Evolutionary conservation across 2,797 vertebrate genomes (phyloP).

Genomic region (Lerista edwardsae): DNA sequence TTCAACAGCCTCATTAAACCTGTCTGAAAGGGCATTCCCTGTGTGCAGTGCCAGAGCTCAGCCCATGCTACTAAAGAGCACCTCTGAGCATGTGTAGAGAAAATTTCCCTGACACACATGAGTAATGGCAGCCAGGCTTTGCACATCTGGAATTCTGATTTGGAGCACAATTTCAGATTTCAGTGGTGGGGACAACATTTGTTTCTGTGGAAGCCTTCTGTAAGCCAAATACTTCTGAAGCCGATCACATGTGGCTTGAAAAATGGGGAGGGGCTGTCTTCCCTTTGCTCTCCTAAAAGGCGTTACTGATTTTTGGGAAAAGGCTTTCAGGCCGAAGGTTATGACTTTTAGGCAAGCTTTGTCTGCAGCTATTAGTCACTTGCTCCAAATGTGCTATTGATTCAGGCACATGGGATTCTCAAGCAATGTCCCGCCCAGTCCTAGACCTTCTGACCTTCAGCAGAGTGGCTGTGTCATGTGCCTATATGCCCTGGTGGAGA

Average conservation of each 20-base stretch:
- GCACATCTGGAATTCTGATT: not conserved
- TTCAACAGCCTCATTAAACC: not conserved
- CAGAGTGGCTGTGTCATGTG: too few species aligned
- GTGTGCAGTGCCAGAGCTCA: too few species aligned
- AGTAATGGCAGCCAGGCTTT: not conserved
- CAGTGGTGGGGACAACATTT: not conserved
- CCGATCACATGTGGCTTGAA: not conserved
- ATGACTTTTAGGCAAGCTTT: not conserved
- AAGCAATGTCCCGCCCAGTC: too few species aligned
- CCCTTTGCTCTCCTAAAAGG: not conserved
- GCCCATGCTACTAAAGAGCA: not conserved
- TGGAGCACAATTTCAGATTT: not conserved
- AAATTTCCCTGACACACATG: not conserved
- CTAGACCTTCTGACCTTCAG: too few species aligned
- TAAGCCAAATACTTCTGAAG: not conserved
- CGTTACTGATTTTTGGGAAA: not conserved
- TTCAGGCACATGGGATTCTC: not conserved
- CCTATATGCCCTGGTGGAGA: too few species aligned
- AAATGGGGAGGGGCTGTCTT: not conserved
- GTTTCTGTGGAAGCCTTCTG: not conserved
- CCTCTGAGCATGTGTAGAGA: not conserved
- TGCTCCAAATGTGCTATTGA: not conserved
- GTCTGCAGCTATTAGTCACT: not conserved
- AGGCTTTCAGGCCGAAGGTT: not conserved
- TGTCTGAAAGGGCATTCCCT: not conserved